Conservation (phyloP, 2,113 vertebrate species). For the Sinosuthora webbiana region DNA sequence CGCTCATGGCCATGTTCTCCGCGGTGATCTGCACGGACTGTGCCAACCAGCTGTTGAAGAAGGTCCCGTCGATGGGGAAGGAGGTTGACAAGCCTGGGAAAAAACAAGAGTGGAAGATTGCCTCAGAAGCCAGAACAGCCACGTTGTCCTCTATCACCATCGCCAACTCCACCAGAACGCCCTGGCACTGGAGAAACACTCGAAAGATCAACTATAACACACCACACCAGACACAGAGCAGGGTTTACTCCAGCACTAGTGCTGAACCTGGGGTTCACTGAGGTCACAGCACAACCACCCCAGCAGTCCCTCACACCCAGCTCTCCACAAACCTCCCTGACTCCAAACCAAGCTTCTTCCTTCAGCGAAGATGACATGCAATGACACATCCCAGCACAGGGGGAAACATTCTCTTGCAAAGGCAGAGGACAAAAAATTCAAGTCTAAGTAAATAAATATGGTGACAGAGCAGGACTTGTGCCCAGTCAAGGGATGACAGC, state of each 20-base stretch:
- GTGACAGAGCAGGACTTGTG: neutral
- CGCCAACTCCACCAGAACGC: neutral
- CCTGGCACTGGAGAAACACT: neutral
- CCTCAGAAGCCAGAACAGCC: neutral
- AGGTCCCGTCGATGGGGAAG: constrained; percentile 90
- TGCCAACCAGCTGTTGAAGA: constrained; percentile 96
- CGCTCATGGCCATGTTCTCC: constrained; percentile 90
- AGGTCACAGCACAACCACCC: neutral
- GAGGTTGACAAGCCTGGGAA: constrained; percentile 85
- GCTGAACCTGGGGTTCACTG: neutral
- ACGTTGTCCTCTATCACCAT: fast-evolving
- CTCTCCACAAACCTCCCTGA: fast-evolving
- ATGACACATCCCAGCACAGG: neutral
- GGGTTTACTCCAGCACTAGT: neutral
- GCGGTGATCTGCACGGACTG: constrained; percentile 94
- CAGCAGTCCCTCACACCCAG: neutral
- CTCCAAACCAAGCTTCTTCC: neutral
- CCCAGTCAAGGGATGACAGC: neutral
- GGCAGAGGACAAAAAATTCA: neutral
- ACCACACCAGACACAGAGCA: neutral
- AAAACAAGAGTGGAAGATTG: neutral
- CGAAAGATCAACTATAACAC: fast-evolving
- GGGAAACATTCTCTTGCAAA: neutral
- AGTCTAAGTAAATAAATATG: neutral
- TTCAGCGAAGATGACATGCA: neutral